Evolutionary conservation across 2,888 invertebrate genomes (phyloP).

Genomic region (Leucophora obtusa): DNA sequence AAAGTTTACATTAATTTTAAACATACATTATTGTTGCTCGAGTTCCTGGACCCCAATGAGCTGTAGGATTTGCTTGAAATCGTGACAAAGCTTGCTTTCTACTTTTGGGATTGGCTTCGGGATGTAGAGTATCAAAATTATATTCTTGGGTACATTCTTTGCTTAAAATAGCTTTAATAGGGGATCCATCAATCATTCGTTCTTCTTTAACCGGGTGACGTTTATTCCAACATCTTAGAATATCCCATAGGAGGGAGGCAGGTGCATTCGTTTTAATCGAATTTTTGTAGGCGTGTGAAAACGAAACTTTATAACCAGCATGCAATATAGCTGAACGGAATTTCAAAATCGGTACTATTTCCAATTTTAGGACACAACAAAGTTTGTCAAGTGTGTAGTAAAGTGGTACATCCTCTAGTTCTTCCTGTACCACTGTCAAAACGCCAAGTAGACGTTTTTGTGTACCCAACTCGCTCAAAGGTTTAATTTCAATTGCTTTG

Average conservation of each 20-base stretch:
- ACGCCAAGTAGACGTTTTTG: constrained; percentile 88
- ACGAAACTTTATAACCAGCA: constrained; percentile 93
- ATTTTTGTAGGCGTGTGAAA: constrained; percentile 91
- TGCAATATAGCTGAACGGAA: constrained; percentile 92
- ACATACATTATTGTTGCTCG: constrained; percentile 87
- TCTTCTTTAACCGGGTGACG: constrained; percentile 83
- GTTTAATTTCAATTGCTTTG: constrained; percentile 77
- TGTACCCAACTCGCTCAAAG: constrained; percentile 81
- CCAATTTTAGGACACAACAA: constrained; percentile 85
- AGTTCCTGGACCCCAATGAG: constrained; percentile 95
- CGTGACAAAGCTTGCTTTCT: constrained; percentile 85
- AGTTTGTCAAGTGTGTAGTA: constrained; percentile 92
- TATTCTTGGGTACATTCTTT: constrained; percentile 79
- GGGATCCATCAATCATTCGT: constrained; percentile 79
- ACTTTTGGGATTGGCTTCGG: constrained; percentile 89
- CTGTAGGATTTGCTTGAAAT: constrained; percentile 92
- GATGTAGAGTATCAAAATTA: constrained; percentile 78
- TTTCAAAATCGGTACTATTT: constrained; percentile 84
- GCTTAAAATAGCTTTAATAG: constrained; percentile 80
- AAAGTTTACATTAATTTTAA: constrained; percentile 30
- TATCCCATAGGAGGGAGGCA: constrained; percentile 91
- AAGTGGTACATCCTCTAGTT: constrained; percentile 89
- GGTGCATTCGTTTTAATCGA: constrained; percentile 97
- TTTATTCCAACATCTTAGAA: constrained; percentile 89
- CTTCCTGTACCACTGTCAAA: constrained; percentile 89